phyloP scores from a whole-genome alignment of 1,140 invertebrate genomes.

The Anastrepha obliqua region DNA sequence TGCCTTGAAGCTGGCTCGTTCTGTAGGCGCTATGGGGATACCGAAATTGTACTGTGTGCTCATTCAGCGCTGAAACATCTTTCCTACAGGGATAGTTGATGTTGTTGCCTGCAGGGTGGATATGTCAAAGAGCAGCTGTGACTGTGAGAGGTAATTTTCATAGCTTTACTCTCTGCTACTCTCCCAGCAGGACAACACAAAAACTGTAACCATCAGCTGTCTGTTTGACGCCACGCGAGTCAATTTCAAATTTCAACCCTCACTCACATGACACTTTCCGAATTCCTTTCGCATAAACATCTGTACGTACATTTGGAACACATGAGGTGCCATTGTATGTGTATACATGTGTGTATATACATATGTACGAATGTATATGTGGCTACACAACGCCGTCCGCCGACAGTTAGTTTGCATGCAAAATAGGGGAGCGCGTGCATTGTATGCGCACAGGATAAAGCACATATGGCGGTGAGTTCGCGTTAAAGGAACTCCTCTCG shows the following conservation, averaged over 20 bases:
- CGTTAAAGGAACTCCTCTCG: neutral
- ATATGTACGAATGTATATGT: neutral
- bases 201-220: constrained; percentile 17
- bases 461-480: neutral
- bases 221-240: constrained; percentile 14
- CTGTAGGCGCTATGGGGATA: too few relatives aligned
- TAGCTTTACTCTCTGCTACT: neutral
- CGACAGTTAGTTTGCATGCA: neutral
- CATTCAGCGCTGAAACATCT: too few relatives aligned
- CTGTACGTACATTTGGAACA: neutral
- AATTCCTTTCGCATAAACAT: constrained; percentile 20
- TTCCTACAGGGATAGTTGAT: too few relatives aligned
- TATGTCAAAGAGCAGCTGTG: constrained; percentile 8
- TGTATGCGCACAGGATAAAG: constrained; percentile 37
- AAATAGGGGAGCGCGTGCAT: constrained; percentile 38
- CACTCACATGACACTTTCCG: neutral
- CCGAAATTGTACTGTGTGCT: too few relatives aligned
- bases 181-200: neutral
- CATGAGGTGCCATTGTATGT: neutral
- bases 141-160: neutral
- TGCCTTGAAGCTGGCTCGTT: too few relatives aligned
- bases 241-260: constrained; percentile 34
- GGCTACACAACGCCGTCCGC: neutral
- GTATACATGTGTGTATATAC: neutral
- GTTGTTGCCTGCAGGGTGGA: too few relatives aligned